These are phyloP conservation scores for Thamnophis sirtalis DNA, from an alignment of 2,113 vertebrate species.

Conservation along the genomic window DNA sequence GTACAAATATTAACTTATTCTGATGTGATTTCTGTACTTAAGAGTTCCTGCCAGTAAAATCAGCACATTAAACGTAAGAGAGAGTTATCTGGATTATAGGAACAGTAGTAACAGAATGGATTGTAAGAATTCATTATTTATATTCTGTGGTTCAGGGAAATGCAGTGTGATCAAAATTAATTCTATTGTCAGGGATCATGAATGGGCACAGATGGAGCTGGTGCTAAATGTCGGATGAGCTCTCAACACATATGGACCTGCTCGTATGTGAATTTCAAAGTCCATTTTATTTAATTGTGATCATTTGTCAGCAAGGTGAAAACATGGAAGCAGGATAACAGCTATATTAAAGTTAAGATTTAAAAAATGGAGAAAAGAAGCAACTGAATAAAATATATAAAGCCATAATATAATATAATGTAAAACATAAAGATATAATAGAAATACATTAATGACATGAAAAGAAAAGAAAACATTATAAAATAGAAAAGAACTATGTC, in stretches of 20 bases:
- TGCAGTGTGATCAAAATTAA: neutral
- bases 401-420: neutral
- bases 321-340: neutral
- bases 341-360: neutral
- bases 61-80: neutral
- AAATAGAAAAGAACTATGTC: neutral
- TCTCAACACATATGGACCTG: neutral
- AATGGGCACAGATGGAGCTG: neutral
- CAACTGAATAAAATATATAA: neutral
- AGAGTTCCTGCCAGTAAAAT: conserved; percentile 23
- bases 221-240: neutral
- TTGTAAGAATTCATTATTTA: neutral
- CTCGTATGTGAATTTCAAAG: neutral
- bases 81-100: conserved; percentile 38
- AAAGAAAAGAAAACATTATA: neutral
- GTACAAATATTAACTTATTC: conserved; percentile 64
- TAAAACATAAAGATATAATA: neutral
- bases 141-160: conserved; percentile 21
- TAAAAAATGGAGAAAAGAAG: neutral
- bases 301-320: neutral
- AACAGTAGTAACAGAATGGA: conserved; percentile 22
- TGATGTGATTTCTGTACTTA: conserved; percentile 45
- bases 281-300: neutral
- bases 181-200: neutral
- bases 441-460: neutral